Conservation (phyloP, 53 echinoderm and acorn worm species). For the Mesocentrotus franciscanus region DNA sequence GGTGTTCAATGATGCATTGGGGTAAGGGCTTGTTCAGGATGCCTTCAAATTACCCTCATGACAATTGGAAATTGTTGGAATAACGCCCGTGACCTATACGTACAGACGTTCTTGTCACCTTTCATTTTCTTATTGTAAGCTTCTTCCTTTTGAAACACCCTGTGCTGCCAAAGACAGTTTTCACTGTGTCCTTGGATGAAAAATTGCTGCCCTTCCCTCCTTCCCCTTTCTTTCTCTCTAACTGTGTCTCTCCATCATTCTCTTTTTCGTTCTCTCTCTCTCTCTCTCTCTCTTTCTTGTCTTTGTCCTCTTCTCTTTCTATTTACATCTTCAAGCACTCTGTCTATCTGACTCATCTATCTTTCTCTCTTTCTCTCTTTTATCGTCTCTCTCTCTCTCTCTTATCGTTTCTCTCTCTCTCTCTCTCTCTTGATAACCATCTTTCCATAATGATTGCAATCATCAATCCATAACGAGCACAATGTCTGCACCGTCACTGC, state of each 20-base stretch:
- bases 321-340: too few species aligned
- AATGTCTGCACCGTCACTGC: too few species aligned
- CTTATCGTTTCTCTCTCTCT: too few species aligned
- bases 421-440: not conserved
- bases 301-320: not conserved
- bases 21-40: not conserved
- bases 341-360: too few species aligned
- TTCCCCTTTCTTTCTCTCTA: not conserved
- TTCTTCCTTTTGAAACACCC: not conserved
- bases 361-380: not conserved
- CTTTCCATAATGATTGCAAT: too few species aligned
- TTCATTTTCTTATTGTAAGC: conserved; percentile 2
- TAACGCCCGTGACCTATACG: conserved; percentile 42
- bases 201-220: not conserved
- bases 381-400: not conserved
- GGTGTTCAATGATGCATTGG: conserved; percentile 2
- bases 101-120: conserved; percentile 15
- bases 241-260: too few species aligned
- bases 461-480: too few species aligned
- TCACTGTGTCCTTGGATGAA: not conserved
- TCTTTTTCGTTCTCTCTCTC: not conserved
- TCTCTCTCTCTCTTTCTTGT: not conserved
- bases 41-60: conserved; percentile 40
- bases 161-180: not conserved
- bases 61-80: conserved; percentile 35